Evolutionary conservation across 2,113 vertebrate genomes (phyloP).

Genomic region (Varanus komodoensis): DNA sequence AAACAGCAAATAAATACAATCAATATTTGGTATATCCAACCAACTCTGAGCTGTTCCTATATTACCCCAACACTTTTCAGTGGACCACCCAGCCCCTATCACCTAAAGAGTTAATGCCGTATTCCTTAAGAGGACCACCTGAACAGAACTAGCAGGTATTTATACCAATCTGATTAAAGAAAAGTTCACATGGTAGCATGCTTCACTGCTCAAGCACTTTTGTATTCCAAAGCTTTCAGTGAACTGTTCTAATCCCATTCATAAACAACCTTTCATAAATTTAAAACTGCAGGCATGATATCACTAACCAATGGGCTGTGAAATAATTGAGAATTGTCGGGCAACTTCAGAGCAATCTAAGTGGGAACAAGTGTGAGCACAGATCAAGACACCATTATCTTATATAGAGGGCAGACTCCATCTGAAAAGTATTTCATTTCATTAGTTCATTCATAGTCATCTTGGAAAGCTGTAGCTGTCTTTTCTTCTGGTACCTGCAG

Average conservation of each 20-base stretch:
- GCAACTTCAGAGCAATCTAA: not conserved
- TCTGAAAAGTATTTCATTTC: not conserved
- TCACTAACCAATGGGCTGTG: constrained; percentile 3
- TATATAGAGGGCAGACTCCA: not conserved
- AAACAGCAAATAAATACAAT: too few species aligned
- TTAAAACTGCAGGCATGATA: not conserved
- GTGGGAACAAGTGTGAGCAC: not conserved
- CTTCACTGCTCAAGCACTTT: not conserved
- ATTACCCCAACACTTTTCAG: not conserved
- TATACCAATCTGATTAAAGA: not conserved
- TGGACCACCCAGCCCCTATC: not conserved
- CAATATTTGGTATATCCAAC: not conserved
- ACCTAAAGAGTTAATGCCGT: not conserved
- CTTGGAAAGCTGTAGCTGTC: not conserved
- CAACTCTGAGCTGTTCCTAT: too few species aligned
- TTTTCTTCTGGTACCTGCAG: not conserved
- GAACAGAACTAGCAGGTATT: not conserved
- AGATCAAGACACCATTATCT: constrained; percentile 4
- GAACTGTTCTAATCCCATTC: not conserved
- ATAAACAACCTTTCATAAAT: not conserved
- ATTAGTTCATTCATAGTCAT: not conserved
- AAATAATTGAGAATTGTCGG: not conserved
- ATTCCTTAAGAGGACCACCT: not conserved
- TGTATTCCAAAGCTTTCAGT: not conserved
- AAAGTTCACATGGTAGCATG: not conserved